Percentiles rank a stretch among this genome's conserved stretches.
Evolutionary conservation across 2,113 vertebrate genomes (phyloP).

Genomic region (Ivindomyrus marchei): DNA sequence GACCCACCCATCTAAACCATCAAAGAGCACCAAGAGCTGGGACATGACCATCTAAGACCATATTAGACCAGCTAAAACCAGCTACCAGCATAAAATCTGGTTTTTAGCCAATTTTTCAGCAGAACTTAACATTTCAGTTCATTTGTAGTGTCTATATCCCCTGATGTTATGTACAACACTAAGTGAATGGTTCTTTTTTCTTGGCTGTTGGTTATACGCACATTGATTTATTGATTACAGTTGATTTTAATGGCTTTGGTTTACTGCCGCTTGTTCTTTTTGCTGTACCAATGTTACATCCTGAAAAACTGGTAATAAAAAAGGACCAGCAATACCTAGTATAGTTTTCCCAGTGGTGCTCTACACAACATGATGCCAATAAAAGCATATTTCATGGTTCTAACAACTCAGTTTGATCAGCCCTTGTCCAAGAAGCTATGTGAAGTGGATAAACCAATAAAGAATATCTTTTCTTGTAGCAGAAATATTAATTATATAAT

Average conservation of each 20-base stretch:
- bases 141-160: background rate
- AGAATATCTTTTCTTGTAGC: background rate
- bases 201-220: background rate
- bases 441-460: background rate
- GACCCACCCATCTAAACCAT: background rate
- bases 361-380: background rate
- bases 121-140: background rate
- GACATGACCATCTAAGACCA: background rate
- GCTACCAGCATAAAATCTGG: background rate
- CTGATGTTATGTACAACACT: background rate
- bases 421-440: background rate
- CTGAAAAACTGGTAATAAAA: conserved; percentile 3
- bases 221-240: background rate
- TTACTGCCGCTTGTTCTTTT: background rate
- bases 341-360: background rate
- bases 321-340: background rate
- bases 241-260: background rate
- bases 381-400: background rate
- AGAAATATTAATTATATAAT: background rate
- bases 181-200: background rate
- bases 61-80: background rate
- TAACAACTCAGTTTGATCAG: background rate
- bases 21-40: background rate
- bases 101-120: background rate
- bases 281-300: background rate